These are phyloP conservation scores for Synergus itoensis DNA, from an alignment of 2,888 invertebrate genomes.

Conservation along the genomic window DNA sequence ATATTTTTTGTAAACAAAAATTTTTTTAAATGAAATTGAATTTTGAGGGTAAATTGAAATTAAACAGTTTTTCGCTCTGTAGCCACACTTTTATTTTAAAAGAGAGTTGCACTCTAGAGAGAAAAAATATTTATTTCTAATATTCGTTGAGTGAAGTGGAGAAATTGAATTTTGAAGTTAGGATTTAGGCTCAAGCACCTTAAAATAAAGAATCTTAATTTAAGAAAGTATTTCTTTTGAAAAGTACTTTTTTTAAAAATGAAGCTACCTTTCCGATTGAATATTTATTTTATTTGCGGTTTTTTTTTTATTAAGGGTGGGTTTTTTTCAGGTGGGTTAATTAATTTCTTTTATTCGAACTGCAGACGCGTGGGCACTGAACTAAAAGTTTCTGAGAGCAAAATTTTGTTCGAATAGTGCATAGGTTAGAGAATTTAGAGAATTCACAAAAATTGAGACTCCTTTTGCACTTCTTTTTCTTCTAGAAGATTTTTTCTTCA, in stretches of 20 bases:
- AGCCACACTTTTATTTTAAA: too few relatives aligned
- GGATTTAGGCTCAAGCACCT: neutral
- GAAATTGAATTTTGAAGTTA: too few relatives aligned
- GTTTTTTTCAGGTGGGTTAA: conserved; percentile 6
- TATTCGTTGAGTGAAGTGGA: too few relatives aligned
- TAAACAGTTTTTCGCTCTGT: too few relatives aligned
- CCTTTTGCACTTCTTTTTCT: neutral
- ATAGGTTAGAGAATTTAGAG: neutral
- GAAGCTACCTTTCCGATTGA: neutral
- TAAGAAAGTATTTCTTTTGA: neutral
- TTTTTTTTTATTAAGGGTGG: neutral
- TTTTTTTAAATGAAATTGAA: too few relatives aligned
- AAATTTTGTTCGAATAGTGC: neutral
- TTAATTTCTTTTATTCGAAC: conserved; percentile 20
- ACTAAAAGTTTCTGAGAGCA: neutral
- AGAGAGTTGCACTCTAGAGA: too few relatives aligned
- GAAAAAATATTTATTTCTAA: neutral
- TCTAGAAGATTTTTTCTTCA: neutral
- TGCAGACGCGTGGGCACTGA: conserved; percentile 28
- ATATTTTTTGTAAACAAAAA: too few relatives aligned
- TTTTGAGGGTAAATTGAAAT: too few relatives aligned
- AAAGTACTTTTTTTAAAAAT: conserved; percentile 5
- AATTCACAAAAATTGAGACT: neutral
- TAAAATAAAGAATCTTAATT: neutral
- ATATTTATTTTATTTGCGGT: conserved; percentile 34